Percentiles rank a stretch among this genome's conserved stretches.
Conservation (phyloP, 2,113 vertebrate species). For the Scatophagus argus region DNA sequence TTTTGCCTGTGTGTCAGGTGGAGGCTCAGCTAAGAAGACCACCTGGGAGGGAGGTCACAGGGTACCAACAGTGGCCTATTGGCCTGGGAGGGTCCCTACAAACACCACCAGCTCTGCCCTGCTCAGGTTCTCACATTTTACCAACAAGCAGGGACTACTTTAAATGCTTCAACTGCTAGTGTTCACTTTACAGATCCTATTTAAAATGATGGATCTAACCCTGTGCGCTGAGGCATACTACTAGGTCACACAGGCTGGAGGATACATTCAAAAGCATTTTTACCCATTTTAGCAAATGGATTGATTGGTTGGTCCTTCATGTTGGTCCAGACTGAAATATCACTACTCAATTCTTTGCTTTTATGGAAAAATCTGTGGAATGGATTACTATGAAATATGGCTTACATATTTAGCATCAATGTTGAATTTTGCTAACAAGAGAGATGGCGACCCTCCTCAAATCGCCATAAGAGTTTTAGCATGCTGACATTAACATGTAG, state of each 20-base stretch:
- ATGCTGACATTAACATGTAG: too few relatives aligned
- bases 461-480: too few relatives aligned
- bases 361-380: too few relatives aligned
- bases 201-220: background rate
- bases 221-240: background rate
- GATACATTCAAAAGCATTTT: background rate
- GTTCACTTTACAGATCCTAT: background rate
- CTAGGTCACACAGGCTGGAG: background rate
- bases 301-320: background rate
- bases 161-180: background rate
- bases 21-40: conserved; percentile 92
- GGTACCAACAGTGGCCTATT: conserved; percentile 90
- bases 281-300: background rate
- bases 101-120: conserved; percentile 85
- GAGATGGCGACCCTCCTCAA: too few relatives aligned
- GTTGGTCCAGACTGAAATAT: background rate
- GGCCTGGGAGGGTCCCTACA: conserved; percentile 87
- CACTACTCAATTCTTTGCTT: too few relatives aligned
- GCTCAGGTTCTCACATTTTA: conserved; percentile 85
- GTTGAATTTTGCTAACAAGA: too few relatives aligned
- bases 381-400: background rate
- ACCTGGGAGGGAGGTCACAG: conserved; percentile 98
- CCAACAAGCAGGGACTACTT: background rate
- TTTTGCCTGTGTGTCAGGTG: conserved; percentile 82
- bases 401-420: background rate